Evolutionary conservation across 1,140 invertebrate genomes (phyloP).

Genomic region (Brachionus manjavacas): DNA sequence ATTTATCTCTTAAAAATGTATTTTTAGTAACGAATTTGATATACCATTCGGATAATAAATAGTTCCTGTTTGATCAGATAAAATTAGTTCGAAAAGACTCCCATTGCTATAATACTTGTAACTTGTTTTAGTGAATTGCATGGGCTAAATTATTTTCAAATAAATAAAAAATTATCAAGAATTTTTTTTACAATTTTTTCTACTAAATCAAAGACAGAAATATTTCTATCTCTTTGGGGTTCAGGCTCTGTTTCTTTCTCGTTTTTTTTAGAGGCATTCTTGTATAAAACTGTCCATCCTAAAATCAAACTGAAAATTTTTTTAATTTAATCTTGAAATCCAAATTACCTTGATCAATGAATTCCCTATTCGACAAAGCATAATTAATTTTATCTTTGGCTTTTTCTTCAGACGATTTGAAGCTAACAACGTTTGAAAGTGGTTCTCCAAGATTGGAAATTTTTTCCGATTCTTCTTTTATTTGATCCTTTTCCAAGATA

Average conservation of each 20-base stretch:
- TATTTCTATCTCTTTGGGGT: neutral
- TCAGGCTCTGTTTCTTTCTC: neutral
- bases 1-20: neutral
- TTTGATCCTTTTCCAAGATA: neutral
- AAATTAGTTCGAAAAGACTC: neutral
- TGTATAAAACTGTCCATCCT: conserved; percentile 17
- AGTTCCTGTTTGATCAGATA: conserved; percentile 17
- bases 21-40: neutral
- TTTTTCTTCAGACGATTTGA: neutral
- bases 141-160: neutral
- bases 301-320: neutral
- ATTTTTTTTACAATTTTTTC: neutral
- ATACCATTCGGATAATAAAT: conserved; percentile 6
- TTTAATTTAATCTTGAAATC: neutral
- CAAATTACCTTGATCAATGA: conserved; percentile 1
- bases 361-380: neutral
- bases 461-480: neutral
- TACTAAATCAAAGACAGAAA: neutral
- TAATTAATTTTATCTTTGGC: neutral
- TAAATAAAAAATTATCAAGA: neutral
- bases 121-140: neutral
- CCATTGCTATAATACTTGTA: neutral
- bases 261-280: neutral
- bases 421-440: neutral
- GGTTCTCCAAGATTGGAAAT: neutral